phyloP scores from a whole-genome alignment of 2,113 vertebrate genomes.

The Piliocolobus tephrosceles region DNA sequence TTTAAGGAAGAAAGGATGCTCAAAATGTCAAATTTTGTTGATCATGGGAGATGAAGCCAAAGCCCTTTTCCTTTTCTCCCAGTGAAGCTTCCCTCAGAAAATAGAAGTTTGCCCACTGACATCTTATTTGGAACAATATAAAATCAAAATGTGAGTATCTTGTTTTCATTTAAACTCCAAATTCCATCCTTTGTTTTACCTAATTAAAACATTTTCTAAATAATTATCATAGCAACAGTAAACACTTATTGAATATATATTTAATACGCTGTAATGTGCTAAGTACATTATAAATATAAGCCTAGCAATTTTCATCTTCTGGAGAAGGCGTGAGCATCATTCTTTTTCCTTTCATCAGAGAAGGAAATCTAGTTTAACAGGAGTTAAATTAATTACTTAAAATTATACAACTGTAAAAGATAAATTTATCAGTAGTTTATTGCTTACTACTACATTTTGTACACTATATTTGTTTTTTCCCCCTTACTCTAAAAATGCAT shows the following conservation, averaged over 20 bases:
- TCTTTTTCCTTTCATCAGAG: neutral
- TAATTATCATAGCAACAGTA: neutral
- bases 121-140: neutral
- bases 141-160: neutral
- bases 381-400: neutral
- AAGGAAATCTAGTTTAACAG: neutral
- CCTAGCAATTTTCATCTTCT: neutral
- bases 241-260: neutral
- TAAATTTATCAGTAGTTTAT: neutral
- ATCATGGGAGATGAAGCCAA: neutral
- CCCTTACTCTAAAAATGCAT: neutral
- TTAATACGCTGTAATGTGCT: neutral
- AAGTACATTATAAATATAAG: neutral
- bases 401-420: neutral
- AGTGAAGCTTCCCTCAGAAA: neutral
- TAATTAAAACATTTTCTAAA: neutral
- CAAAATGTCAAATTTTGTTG: neutral
- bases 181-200: neutral
- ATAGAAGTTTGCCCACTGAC: neutral
- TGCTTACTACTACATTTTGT: neutral
- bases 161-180: neutral
- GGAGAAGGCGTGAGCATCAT: neutral
- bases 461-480: neutral
- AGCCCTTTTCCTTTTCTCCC: neutral
- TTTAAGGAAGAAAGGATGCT: neutral